Conservation (phyloP, 2,797 vertebrate genomes). For the Cynodonichthys magdalenae region DNA sequence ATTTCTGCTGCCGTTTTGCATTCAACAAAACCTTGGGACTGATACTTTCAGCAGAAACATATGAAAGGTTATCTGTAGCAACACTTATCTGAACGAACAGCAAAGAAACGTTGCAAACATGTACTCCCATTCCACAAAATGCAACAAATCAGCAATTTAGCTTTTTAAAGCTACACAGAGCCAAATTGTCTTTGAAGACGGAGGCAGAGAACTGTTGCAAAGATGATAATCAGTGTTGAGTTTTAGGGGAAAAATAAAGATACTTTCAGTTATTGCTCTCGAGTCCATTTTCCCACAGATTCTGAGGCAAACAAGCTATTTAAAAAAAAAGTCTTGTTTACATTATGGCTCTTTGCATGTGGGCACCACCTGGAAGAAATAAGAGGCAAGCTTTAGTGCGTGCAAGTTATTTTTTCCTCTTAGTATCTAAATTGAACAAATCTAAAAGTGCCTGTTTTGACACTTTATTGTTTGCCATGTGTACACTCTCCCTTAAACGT, state of each 20-base stretch:
- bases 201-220: constrained; percentile 18
- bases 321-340: constrained; percentile 19
- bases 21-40: constrained; percentile 12
- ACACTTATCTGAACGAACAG: constrained; percentile 34
- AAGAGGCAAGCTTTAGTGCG: constrained; percentile 14
- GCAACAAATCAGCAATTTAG: constrained; percentile 48
- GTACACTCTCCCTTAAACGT: background rate
- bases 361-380: constrained; percentile 32
- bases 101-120: constrained; percentile 34
- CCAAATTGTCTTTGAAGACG: constrained; percentile 36
- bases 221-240: constrained; percentile 47
- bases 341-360: constrained; percentile 23
- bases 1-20: constrained; percentile 20
- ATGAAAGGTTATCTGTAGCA: constrained; percentile 7
- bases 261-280: constrained; percentile 30
- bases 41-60: background rate
- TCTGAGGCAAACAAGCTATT: constrained; percentile 33
- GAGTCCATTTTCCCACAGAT: constrained; percentile 29
- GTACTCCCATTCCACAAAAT: constrained; percentile 48
- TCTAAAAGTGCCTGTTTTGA: constrained; percentile 7
- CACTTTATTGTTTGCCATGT: constrained; percentile 8
- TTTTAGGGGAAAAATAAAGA: constrained; percentile 34
- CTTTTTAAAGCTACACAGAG: constrained; percentile 30
- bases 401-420: constrained; percentile 5
- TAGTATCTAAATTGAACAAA: constrained; percentile 20